Percentiles rank a stretch among this genome's conserved stretches.
Conservation (phyloP, 2,113 vertebrate genomes). For the Hiodon alosoides region DNA sequence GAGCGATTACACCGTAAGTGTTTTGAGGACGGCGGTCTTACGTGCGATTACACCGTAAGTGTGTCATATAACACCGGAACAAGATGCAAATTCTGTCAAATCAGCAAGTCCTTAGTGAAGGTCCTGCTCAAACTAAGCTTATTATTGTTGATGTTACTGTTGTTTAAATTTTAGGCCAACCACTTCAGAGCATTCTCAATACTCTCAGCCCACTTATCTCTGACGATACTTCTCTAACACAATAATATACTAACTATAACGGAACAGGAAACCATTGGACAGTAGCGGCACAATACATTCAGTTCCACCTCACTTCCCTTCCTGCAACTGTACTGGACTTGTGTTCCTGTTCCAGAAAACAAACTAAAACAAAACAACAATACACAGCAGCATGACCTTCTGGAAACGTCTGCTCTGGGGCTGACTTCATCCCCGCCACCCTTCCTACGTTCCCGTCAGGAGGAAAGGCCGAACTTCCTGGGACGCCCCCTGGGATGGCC, state of each 20-base stretch:
- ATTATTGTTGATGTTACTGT: background rate
- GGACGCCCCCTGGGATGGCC: background rate
- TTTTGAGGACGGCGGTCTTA: slow-evolving; percentile 5
- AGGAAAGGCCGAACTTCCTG: background rate
- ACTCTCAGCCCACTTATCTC: background rate
- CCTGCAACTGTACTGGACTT: background rate
- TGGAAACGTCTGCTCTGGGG: background rate
- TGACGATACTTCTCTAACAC: background rate
- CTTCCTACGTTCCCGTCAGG: slow-evolving; percentile 7
- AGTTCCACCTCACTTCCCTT: slow-evolving; percentile 29
- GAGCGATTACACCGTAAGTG: too few relatives aligned
- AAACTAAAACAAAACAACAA: slow-evolving; percentile 9
- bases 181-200: background rate
- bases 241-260: background rate
- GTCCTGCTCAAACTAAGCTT: background rate
- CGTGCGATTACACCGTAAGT: background rate
- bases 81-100: too few relatives aligned
- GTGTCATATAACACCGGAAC: too few relatives aligned
- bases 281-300: slow-evolving; percentile 18
- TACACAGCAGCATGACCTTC: slow-evolving; percentile 15
- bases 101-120: too few relatives aligned
- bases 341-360: slow-evolving; percentile 1
- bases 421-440: background rate
- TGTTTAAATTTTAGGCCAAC: background rate
- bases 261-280: slow-evolving; percentile 21